Evolutionary conservation across 2,797 vertebrate genomes (phyloP), one percentile per base, ranked within the genome.

Genomic region (Enteromius thamalakanensis): DNA sequence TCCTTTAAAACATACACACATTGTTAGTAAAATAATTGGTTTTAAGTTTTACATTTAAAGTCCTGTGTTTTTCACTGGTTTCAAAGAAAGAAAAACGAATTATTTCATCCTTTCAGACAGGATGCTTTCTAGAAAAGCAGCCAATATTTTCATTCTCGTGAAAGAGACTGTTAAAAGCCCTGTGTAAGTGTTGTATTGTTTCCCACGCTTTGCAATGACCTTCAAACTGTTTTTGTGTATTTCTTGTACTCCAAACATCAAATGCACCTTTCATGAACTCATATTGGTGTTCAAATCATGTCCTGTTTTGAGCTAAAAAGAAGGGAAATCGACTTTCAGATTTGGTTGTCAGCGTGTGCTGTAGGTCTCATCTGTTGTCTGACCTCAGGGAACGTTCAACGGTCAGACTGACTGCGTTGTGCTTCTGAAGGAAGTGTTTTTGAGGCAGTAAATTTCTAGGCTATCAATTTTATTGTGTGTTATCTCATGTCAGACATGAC

Each of bases 341-440:
- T 26, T 14, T 10, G 55, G 1, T 26, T 60, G 23, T 4, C 58
- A 37, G 32, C 17, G 8, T 51, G 47, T 29, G 45, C 1, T 72
- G 70, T 49, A 74, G 45, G 26, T 74, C 71, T 74, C 14, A n/a
- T 76, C 34, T 65, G 60, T 64, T 77, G 34, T 26, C 65, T 60
- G 51, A 80, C 68, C 68, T 71, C 11, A n/a, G 68, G 68, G 26
- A 81, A 55, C 71, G 78, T 55, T 69, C 26, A 9, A 14, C 15
- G 34, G 14, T n/a, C 71, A 55, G 71, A 14, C 47, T 19, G 64
- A 19, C 42, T 6, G 15, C 15, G 1, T 7, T 47, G 42, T 1
- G 11, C 26, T 32, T 80, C 65, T 15, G 8, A 65, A 80, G 79
- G 67, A 60, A 70, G 51, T 32, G 67, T 58, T 47, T 47, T 60